A percentile compares a stretch with the other conserved stretches of the same genome.
phyloP scores from a whole-genome alignment of 2,888 invertebrate genomes.

The Cordylochernes scorpioides region DNA sequence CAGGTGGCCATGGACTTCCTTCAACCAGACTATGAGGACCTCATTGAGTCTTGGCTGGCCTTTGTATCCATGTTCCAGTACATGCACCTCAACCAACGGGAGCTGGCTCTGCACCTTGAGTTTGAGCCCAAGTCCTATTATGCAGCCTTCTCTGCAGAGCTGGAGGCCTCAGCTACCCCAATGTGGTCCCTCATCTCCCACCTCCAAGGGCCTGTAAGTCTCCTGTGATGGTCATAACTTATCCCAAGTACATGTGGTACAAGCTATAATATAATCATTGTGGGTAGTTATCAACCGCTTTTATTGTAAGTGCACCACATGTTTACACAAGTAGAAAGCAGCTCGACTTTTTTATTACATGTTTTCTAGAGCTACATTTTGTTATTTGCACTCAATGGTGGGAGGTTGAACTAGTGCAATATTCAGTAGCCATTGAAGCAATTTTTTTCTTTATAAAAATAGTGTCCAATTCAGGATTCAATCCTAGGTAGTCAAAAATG shows the following conservation, averaged over 20 bases:
- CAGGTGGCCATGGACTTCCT: conserved; percentile 71
- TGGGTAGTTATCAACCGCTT: too few species aligned
- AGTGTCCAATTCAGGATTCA: too few species aligned
- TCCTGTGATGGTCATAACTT: too few species aligned
- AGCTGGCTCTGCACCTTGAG: conserved; percentile 69
- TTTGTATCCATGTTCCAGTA: conserved; percentile 2
- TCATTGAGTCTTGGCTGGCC: not conserved
- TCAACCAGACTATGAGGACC: not conserved
- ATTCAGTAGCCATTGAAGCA: too few species aligned
- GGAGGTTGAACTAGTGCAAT: too few species aligned
- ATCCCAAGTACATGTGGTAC: not conserved
- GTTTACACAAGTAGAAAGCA: too few species aligned
- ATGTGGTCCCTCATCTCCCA: conserved; percentile 92
- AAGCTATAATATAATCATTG: conserved; percentile 1
- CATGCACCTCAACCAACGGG: conserved; percentile 85
- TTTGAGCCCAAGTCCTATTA: conserved; percentile 92
- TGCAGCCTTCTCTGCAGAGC: conserved; percentile 85
- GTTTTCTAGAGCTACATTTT: too few species aligned
- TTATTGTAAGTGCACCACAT: too few species aligned
- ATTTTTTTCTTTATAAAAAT: too few species aligned
- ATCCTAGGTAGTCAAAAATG: too few species aligned
- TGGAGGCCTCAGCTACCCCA: conserved; percentile 85
- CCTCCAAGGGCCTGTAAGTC: conserved; percentile 37
- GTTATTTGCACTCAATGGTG: too few species aligned
- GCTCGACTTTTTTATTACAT: too few species aligned